Conservation (phyloP, 2,797 vertebrate genomes). For the Spea hammondii region DNA sequence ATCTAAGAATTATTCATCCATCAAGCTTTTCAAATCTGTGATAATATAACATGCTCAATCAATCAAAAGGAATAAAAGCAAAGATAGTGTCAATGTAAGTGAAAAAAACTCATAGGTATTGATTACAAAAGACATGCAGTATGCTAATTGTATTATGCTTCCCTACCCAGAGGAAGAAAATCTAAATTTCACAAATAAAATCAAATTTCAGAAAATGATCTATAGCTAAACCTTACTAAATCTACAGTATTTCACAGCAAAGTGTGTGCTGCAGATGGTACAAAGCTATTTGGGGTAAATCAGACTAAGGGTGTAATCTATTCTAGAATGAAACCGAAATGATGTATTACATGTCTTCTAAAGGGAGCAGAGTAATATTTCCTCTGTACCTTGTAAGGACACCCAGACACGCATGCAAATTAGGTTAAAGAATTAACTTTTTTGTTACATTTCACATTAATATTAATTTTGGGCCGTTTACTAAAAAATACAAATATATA, state of each 20-base stretch:
- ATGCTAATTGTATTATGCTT: neutral
- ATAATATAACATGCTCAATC: neutral
- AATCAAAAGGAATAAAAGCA: neutral
- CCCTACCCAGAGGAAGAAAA: neutral
- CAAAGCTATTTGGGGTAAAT: neutral
- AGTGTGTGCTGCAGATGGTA: neutral
- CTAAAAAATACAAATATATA: too few species aligned
- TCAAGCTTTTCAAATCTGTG: neutral
- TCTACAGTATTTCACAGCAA: neutral
- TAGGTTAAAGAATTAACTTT: too few species aligned
- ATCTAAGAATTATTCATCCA: neutral
- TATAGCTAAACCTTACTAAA: neutral
- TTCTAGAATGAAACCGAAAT: neutral
- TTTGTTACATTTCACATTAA: too few species aligned
- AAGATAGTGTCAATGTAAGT: neutral
- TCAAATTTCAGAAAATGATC: neutral
- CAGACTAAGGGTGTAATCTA: neutral
- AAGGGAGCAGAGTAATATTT: neutral
- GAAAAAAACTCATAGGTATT: neutral
- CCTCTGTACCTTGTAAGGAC: neutral
- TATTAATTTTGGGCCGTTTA: too few species aligned
- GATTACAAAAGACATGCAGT: neutral
- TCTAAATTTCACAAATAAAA: neutral
- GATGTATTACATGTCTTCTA: neutral
- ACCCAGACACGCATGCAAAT: neutral